These are phyloP conservation scores for Tetranychus truncatus DNA, from an alignment of 2,888 invertebrate genomes.

Conservation along the genomic window DNA sequence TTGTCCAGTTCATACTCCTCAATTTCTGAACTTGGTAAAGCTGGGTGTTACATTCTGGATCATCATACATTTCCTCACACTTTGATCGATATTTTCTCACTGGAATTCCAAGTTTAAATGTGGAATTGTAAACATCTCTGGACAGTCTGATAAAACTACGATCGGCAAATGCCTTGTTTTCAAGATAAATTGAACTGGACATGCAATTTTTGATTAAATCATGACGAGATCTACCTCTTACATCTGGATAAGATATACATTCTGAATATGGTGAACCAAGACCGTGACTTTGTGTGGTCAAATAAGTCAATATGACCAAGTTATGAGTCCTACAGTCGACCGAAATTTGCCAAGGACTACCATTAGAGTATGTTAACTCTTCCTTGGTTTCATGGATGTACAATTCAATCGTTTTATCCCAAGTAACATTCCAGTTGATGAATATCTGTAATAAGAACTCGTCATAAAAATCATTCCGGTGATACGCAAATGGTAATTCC, in stretches of 20 bases:
- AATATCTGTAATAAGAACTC: neutral
- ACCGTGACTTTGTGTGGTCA: neutral
- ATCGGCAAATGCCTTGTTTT: neutral
- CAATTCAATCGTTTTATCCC: neutral
- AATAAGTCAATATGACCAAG: neutral
- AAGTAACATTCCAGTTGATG: neutral
- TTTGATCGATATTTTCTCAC: neutral
- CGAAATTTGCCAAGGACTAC: neutral
- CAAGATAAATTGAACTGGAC: neutral
- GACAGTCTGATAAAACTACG: neutral
- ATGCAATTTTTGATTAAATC: slow-evolving; percentile 1
- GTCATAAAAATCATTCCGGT: neutral
- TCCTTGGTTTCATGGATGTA: neutral
- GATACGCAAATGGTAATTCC: neutral
- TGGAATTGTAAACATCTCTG: neutral
- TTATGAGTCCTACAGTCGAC: neutral
- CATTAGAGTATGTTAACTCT: neutral
- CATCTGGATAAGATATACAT: neutral
- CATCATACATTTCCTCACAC: neutral
- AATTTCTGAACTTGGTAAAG: neutral
- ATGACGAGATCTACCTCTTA: neutral
- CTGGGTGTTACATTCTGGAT: neutral
- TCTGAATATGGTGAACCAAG: neutral
- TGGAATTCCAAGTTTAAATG: neutral
- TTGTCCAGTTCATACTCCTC: too few relatives aligned